Percentiles rank a stretch among this genome's conserved stretches.
phyloP scores from a whole-genome alignment of 2,797 vertebrate species.

The Phataginus tricuspis region DNA sequence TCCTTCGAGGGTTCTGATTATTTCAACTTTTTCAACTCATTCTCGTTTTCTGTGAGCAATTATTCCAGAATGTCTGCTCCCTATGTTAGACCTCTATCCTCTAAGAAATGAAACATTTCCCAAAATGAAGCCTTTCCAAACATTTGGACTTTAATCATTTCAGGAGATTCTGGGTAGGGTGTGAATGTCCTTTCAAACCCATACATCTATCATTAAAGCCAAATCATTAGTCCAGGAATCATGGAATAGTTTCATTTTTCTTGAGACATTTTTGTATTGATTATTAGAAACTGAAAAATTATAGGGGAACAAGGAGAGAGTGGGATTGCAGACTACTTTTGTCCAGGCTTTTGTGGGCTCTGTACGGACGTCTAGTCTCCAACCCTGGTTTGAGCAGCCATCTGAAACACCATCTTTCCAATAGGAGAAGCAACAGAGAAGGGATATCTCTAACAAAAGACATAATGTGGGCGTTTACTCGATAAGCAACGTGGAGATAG shows the following conservation, averaged over 20 bases:
- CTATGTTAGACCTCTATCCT: neutral
- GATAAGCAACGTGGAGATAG: neutral
- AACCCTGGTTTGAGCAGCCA: neutral
- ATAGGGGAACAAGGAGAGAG: neutral
- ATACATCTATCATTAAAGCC: neutral
- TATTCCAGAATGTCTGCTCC: neutral
- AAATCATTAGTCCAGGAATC: neutral
- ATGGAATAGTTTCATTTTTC: neutral
- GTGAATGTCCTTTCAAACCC: neutral
- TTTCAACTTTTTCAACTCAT: conserved; percentile 12
- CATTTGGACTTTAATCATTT: neutral
- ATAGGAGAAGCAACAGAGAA: neutral
- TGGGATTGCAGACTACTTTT: neutral
- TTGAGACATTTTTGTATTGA: neutral
- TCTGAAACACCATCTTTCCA: neutral
- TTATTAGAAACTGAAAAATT: conserved; percentile 15
- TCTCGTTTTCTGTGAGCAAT: conserved; percentile 36
- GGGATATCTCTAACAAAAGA: neutral
- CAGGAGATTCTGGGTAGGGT: neutral
- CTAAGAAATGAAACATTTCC: neutral
- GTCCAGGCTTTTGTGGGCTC: neutral
- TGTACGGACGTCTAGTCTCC: neutral
- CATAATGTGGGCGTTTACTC: neutral
- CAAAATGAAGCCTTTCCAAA: neutral
- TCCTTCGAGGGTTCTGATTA: neutral